These are phyloP conservation scores for Coranthus polyacanthus DNA, from an alignment of 2,797 vertebrate genomes.

Conservation along the genomic window DNA sequence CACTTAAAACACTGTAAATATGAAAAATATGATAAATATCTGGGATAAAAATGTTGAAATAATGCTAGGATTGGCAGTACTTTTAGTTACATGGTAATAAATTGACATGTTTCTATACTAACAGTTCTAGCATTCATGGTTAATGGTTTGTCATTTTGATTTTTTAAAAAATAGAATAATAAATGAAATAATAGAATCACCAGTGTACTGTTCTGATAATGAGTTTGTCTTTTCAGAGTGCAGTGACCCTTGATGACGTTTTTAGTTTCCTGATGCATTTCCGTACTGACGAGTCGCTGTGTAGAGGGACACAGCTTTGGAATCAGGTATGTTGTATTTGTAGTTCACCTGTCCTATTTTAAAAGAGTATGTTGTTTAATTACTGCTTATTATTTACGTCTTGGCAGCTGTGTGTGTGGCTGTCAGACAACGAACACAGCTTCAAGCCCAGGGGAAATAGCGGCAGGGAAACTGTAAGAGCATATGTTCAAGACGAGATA, in stretches of 20 bases:
- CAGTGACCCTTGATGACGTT: constrained; percentile 88
- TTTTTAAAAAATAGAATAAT: background rate
- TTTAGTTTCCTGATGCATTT: constrained; percentile 89
- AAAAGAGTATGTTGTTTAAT: background rate
- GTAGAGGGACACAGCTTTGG: constrained; percentile 90
- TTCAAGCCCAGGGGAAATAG: constrained; percentile 77
- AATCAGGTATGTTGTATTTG: constrained; percentile 83
- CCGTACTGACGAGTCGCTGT: constrained; percentile 90
- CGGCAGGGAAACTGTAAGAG: constrained; percentile 64
- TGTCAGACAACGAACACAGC: constrained; percentile 82
- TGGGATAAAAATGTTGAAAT: too few species aligned
- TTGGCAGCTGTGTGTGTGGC: constrained; percentile 90
- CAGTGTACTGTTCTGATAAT: too few species aligned
- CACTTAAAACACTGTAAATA: too few species aligned
- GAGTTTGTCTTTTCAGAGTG: constrained; percentile 61
- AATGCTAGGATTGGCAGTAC: too few species aligned
- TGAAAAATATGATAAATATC: too few species aligned
- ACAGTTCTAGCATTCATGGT: background rate
- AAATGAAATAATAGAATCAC: too few species aligned
- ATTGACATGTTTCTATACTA: too few species aligned
- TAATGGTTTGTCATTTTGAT: background rate
- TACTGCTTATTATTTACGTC: background rate
- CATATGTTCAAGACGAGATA: constrained; percentile 81
- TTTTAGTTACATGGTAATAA: too few species aligned
- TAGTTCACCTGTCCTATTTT: background rate